These are phyloP conservation scores for Patiria pectinifera DNA, from an alignment of 53 echinoderm and acorn worm genomes.

Conservation along the genomic window DNA sequence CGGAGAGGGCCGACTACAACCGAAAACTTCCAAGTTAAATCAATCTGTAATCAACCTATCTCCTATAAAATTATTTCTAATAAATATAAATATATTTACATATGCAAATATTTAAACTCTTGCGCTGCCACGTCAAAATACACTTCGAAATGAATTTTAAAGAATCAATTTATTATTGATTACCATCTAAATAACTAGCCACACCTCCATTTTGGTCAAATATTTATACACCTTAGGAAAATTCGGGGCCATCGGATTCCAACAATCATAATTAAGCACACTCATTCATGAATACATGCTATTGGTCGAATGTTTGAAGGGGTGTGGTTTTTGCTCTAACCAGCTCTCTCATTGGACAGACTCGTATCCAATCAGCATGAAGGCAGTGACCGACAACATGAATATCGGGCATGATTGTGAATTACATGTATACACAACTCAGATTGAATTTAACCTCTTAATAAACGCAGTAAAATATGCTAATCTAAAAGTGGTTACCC, in stretches of 20 bases:
- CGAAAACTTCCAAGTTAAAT: conserved; percentile 5
- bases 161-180: background rate
- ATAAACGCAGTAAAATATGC: background rate
- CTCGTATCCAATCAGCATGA: background rate
- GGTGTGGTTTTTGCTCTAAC: too few relatives aligned
- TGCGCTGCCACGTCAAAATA: conserved; percentile 32
- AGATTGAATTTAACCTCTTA: background rate
- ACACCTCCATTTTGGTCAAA: background rate
- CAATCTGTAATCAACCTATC: background rate
- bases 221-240: background rate
- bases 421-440: background rate
- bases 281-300: background rate
- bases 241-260: background rate
- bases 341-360: conserved; percentile 5
- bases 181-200: background rate
- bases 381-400: background rate
- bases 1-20: background rate
- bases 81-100: conserved; percentile 39
- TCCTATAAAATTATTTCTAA: conserved; percentile 42
- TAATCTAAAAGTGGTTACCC: conserved; percentile 51
- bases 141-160: conserved; percentile 16
- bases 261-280: background rate
- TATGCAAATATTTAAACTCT: conserved; percentile 27
- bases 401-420: background rate
- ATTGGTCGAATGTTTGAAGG: background rate